Evolutionary conservation across 2,888 invertebrate species (phyloP), one percentile per base, ranked within the genome.

Genomic region (Cyclophora albipunctata): DNA sequence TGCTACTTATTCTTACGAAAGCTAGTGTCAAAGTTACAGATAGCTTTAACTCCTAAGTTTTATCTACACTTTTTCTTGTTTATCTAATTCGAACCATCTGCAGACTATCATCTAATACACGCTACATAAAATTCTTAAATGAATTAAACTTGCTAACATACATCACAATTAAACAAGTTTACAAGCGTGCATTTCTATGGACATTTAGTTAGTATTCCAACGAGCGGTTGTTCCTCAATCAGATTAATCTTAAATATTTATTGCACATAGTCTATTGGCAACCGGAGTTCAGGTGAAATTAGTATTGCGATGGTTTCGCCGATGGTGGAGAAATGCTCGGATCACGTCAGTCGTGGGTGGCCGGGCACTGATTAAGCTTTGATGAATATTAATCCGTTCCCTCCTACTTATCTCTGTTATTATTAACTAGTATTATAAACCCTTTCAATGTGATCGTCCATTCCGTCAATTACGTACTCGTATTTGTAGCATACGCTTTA

Each of bases 241-340:
- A 79, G 86, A 86, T 86, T 84, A 84, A 85, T 85, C 83, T 85
- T 84, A 86, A 87, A 87, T 88, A 88, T 87, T 88, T 87, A 88
- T 87, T 88, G 83, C 84, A 77, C 83, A 86, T 75, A 78, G 78
- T 73, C 73, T 70, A 77, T 78, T 80, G 79, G 82, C 74, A 81
- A 75, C 73, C 73, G 72, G 73, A 75, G 77, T 65, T 20, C 76
- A 68, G 63, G 72, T 61, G 77, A 78, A 86, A 88, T 88, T 88
- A 85, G 88, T 86, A 87, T 88, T 80, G 84, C 71, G 81, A 85
- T 86, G 80, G 77, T 67, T 72, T 66, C 78, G 66, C 80, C 72
- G 86, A 85, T 87, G 85, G 80, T 81, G 78, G 79, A 74, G 81
- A 78, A 84, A 84, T 79, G 75, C 79, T 75, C 68, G 73, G 71